phyloP scores from a whole-genome alignment of 1,140 invertebrate species.

The Ericerus pela region DNA sequence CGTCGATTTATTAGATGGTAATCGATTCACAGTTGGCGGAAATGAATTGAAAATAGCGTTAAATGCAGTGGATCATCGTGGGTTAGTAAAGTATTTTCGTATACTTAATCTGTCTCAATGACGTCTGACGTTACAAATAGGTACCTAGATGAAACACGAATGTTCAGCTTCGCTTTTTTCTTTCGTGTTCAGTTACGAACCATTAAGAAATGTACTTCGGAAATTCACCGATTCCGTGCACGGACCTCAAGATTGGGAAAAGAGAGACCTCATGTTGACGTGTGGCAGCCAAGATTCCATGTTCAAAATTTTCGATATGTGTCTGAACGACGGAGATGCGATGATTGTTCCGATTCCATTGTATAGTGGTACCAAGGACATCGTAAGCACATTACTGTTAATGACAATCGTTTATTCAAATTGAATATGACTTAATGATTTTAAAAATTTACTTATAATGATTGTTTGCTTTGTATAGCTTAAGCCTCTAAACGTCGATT shows the following conservation, averaged over 20 bases:
- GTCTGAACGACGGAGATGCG: slow-evolving; percentile 45
- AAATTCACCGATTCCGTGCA: slow-evolving; percentile 47
- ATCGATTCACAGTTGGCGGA: too few relatives aligned
- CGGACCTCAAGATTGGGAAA: slow-evolving; percentile 44
- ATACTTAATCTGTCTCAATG: too few relatives aligned
- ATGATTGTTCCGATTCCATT: slow-evolving; percentile 51
- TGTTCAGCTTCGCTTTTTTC: neutral
- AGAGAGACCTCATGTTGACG: slow-evolving; percentile 47
- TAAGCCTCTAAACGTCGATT: neutral
- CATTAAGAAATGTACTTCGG: slow-evolving; percentile 43
- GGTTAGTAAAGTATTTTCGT: too few relatives aligned
- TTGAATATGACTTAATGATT: neutral
- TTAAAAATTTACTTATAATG: neutral
- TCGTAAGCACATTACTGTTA: slow-evolving; percentile 49
- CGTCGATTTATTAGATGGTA: too few relatives aligned
- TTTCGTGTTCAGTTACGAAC: slow-evolving; percentile 36
- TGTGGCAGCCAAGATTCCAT: slow-evolving; percentile 61
- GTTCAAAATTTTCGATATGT: slow-evolving; percentile 51
- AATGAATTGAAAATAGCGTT: too few relatives aligned
- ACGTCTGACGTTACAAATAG: too few relatives aligned
- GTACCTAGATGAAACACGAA: too few relatives aligned
- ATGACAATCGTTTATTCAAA: neutral
- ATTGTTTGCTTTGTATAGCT: too few relatives aligned
- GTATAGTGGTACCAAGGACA: slow-evolving; percentile 51
- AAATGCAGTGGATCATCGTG: too few relatives aligned